phyloP scores from a whole-genome alignment of 2,888 invertebrate genomes.

The Cylindroiulus punctatus region DNA sequence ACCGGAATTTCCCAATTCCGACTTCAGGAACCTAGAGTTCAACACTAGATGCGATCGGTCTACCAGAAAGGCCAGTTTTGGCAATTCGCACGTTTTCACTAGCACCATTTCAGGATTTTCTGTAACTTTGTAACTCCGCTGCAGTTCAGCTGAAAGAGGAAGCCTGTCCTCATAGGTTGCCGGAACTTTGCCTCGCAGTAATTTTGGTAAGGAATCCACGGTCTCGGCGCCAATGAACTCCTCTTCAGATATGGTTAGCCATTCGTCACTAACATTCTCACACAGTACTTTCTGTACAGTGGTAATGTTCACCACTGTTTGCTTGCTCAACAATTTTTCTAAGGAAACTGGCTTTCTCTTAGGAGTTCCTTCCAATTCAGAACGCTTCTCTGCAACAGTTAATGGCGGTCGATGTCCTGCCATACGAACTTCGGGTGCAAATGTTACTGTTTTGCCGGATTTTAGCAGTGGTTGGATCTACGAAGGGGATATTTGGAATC shows the following conservation, averaged over 20 bases:
- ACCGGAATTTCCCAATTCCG: not conserved
- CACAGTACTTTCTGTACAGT: not conserved
- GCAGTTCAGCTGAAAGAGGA: not conserved
- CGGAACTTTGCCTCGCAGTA: not conserved
- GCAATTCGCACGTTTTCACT: not conserved
- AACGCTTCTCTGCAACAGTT: not conserved
- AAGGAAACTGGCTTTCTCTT: conserved; percentile 3
- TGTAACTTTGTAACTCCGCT: not conserved
- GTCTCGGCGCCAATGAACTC: not conserved
- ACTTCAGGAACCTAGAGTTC: not conserved
- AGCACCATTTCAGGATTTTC: not conserved
- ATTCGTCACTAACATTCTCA: conserved; percentile 37
- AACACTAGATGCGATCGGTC: not conserved
- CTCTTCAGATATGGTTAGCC: conserved; percentile 19
- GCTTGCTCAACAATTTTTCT: not conserved
- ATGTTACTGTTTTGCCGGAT: not conserved
- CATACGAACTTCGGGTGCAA: not conserved
- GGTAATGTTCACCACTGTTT: too few species aligned
- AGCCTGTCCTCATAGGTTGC: not conserved
- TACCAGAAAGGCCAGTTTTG: conserved; percentile 49
- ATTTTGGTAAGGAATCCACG: not conserved
- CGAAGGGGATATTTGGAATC: not conserved
- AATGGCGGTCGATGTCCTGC: not conserved
- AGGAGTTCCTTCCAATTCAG: not conserved
- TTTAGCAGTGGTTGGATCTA: not conserved